phyloP scores from a whole-genome alignment of 2,888 invertebrate genomes.

The Poecilobothrus nobilitatus region DNA sequence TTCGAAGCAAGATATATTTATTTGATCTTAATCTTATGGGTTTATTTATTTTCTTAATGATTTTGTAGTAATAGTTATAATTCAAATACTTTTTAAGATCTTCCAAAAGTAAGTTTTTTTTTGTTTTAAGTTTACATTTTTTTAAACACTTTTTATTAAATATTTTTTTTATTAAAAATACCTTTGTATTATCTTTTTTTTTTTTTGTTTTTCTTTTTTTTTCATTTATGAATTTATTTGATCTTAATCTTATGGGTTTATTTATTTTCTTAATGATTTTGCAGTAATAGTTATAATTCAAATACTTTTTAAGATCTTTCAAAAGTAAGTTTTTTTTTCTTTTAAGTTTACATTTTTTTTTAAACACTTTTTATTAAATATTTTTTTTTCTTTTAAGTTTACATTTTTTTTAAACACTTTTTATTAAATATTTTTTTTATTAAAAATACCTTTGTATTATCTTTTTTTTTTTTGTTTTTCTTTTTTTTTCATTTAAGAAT shows the following conservation, averaged over 20 bases:
- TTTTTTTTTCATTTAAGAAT: too few species aligned
- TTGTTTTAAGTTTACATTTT: neutral
- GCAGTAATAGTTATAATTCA: neutral
- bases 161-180: too few species aligned
- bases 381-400: too few species aligned
- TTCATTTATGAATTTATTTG: too few species aligned
- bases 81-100: neutral
- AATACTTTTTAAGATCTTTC: neutral
- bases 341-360: neutral
- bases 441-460: too few species aligned
- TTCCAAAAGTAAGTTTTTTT: neutral
- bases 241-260: neutral
- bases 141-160: too few species aligned
- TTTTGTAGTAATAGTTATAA: neutral
- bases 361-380: too few species aligned
- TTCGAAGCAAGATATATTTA: neutral
- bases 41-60: neutral
- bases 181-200: too few species aligned
- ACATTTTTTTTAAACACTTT: too few species aligned
- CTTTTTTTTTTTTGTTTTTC: too few species aligned
- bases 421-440: too few species aligned
- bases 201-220: too few species aligned
- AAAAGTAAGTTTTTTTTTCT: neutral
- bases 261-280: neutral
- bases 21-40: neutral